A percentile compares a stretch with the other conserved stretches of the same genome.
phyloP scores from a whole-genome alignment of 2,113 vertebrate species.

The Chaetodon auriga region DNA sequence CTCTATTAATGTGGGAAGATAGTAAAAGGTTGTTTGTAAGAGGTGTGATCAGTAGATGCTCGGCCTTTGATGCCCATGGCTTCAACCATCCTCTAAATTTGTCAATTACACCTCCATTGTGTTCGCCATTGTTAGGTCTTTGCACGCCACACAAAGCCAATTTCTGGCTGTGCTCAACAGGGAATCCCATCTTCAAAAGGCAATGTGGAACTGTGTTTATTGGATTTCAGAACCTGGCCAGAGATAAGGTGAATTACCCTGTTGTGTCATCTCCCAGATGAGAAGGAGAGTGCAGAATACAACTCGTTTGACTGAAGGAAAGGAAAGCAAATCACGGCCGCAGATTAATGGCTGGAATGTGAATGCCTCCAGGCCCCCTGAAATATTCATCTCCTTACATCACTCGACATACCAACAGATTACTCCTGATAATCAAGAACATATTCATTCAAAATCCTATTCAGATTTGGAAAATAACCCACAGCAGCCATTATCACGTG shows the following conservation, averaged over 20 bases:
- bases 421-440: conserved; percentile 20
- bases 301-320: conserved; percentile 49
- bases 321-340: conserved; percentile 39
- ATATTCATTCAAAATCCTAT: conserved; percentile 7
- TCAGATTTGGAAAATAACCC: conserved; percentile 2
- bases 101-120: conserved; percentile 77
- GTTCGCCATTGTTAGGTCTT: conserved; percentile 48
- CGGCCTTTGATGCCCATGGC: conserved; percentile 54
- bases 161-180: conserved; percentile 64
- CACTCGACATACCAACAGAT: conserved; percentile 18
- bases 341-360: conserved; percentile 42
- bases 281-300: conserved; percentile 52
- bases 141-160: conserved; percentile 58
- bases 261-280: conserved; percentile 63
- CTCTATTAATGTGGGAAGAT: neutral
- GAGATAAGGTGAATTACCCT: conserved; percentile 73
- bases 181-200: conserved; percentile 69
- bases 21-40: conserved; percentile 43
- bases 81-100: conserved; percentile 63
- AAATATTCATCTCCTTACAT: conserved; percentile 56
- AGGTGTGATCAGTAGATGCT: conserved; percentile 43
- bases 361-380: conserved; percentile 55
- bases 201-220: conserved; percentile 64
- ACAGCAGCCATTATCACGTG: neutral
- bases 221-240: conserved; percentile 63